A percentile compares a stretch with the other conserved stretches of the same genome.
phyloP scores from a whole-genome alignment of 2,113 vertebrate species.

The Tragelaphus buxtoni region DNA sequence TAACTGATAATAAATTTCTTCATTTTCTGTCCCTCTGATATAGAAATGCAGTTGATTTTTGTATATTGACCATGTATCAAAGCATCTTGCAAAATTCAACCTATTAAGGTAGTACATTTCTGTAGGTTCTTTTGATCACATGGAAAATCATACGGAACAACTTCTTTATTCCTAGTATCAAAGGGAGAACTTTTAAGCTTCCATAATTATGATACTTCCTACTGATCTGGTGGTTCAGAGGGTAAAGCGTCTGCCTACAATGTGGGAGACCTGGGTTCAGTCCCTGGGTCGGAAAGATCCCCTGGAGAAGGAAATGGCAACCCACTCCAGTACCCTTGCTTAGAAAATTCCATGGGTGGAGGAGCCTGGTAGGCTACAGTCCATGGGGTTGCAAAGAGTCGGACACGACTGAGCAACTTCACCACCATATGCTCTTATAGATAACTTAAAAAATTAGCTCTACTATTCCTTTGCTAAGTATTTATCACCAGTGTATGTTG shows the following conservation, averaged over 20 bases:
- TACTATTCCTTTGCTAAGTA: background rate
- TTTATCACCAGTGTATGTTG: background rate
- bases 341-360: too few relatives aligned
- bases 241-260: too few relatives aligned
- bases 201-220: background rate
- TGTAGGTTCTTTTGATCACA: background rate
- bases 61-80: background rate
- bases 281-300: too few relatives aligned
- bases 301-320: too few relatives aligned
- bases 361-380: too few relatives aligned
- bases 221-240: too few relatives aligned
- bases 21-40: background rate
- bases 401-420: too few relatives aligned
- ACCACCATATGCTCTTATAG: background rate
- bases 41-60: background rate
- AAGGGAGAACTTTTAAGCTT: background rate
- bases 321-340: too few relatives aligned
- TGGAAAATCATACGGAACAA: background rate
- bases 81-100: background rate
- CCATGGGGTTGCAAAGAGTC: too few relatives aligned
- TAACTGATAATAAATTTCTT: background rate
- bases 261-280: too few relatives aligned
- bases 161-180: background rate
- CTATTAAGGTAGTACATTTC: background rate
- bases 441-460: background rate